Base-by-base conservation (phyloP, 2,797 vertebrate species). In the Xenopus petersii region DNA sequence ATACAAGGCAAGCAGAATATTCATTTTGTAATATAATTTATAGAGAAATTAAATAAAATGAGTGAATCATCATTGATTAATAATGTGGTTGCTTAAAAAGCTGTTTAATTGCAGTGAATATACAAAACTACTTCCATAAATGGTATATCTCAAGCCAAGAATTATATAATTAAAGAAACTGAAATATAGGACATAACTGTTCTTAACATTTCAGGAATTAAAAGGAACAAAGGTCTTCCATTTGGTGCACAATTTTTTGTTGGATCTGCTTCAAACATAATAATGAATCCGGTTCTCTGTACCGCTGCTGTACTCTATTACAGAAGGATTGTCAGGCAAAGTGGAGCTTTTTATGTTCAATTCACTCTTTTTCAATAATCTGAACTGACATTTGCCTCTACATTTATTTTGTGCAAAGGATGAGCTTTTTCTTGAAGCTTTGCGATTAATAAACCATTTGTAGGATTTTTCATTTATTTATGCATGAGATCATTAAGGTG, bases 371-470 rank as follows among this genome's bases (percentile, higher is more conserved):
- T 36, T 17, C 4, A 2, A 46, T 63, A 54, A 63, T 71, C 70
- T 71, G 21, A 8, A 26, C 26, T 71, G 70, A 71, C 70, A 64
- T 71, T 63, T 61, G 12, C 70, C 16, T 54, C 60, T 64, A 16
- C 15, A 54, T 7, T 42, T 42, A 42, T 42, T 42, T 42, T 42
- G 54, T 16, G 8, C n/a, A 16, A 7, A 55, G 59, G 70, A 64
- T 55, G 30, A 49, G 5, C 26, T 55, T 64, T 62, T 16, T n/a
- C n/a, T 59, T 60, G 12, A 42, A 70, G 2, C 30, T 21, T 13
- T 59, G 36, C 12, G 16, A 42, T 56, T 36, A 55, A 36, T 64
- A 64, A 24, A 15, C 24, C 26, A 36, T 64, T 72, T 42, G 36
- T 12, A 64, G 63, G 11, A 15, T 56, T 30, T 64, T 64, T 21